A percentile compares a stretch with the other conserved stretches of the same genome.
Evolutionary conservation across 2,888 invertebrate species (phyloP).

Genomic region (Oscheius sp.): DNA sequence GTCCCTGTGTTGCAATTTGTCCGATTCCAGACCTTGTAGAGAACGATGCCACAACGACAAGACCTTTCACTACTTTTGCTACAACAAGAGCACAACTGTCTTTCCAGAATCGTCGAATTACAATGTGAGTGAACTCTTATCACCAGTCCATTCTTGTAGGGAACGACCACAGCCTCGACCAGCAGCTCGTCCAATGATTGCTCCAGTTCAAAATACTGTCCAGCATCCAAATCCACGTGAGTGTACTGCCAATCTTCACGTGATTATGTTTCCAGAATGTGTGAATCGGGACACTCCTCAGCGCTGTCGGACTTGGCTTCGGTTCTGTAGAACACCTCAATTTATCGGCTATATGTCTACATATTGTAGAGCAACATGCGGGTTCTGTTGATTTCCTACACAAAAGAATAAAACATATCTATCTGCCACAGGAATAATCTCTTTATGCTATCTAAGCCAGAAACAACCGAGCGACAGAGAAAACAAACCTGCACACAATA

Average conservation of each 20-base stretch:
- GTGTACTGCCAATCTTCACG: not conserved
- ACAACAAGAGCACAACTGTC: conserved; percentile 15
- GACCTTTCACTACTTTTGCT: not conserved
- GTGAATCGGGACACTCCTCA: conserved; percentile 52
- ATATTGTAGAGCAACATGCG: conserved; percentile 51
- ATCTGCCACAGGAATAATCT: conserved; percentile 1
- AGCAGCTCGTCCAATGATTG: not conserved
- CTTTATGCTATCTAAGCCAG: conserved; percentile 29
- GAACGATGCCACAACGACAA: conserved; percentile 3
- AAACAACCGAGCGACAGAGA: conserved; percentile 30
- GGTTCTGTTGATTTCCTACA: conserved; percentile 41
- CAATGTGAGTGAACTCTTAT: not conserved
- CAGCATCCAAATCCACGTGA: not conserved
- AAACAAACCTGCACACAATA: conserved; percentile 16
- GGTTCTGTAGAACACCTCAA: conserved; percentile 55
- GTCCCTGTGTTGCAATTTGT: not conserved
- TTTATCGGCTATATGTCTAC: conserved; percentile 46
- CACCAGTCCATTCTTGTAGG: not conserved
- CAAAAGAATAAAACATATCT: not conserved
- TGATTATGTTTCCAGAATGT: conserved; percentile 44
- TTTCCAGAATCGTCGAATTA: conserved; percentile 23
- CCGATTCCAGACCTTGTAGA: conserved; percentile 3
- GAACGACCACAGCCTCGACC: conserved; percentile 9
- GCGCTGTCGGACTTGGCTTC: conserved; percentile 58
- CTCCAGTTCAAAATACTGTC: no score